Evolutionary conservation across 2,113 vertebrate genomes (phyloP).

Genomic region (Phocoena sinus): DNA sequence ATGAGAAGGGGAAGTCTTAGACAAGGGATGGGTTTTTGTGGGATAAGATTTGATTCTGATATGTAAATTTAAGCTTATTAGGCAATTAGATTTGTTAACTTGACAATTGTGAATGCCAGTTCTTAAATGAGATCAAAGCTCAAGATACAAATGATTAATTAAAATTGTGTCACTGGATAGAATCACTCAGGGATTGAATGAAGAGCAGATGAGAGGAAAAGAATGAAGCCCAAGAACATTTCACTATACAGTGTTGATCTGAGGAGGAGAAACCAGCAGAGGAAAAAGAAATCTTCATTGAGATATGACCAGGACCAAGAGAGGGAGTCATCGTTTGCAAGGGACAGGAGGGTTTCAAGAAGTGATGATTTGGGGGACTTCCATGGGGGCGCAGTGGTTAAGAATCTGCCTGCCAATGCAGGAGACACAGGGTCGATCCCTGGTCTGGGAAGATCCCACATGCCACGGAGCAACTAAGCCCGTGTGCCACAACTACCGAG

Average conservation of each 20-base stretch:
- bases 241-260: not conserved
- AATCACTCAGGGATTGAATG: not conserved
- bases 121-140: not conserved
- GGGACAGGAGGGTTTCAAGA: not conserved
- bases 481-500: no score
- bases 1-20: not conserved
- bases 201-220: not conserved
- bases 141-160: not conserved
- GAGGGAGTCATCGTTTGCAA: not conserved
- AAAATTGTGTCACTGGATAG: not conserved
- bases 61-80: not conserved
- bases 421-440: no score
- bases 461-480: no score
- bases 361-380: not conserved
- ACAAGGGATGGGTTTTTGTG: not conserved
- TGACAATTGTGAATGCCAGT: not conserved
- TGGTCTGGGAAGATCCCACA: no score
- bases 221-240: not conserved
- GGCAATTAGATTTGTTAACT: not conserved
- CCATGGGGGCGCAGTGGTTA: no score
- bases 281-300: not conserved
- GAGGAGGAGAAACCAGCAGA: not conserved
- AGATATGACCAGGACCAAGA: not conserved
- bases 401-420: no score
- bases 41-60: not conserved